phyloP scores from a whole-genome alignment of 2,113 vertebrate genomes.

The Eulemur rufifrons region DNA sequence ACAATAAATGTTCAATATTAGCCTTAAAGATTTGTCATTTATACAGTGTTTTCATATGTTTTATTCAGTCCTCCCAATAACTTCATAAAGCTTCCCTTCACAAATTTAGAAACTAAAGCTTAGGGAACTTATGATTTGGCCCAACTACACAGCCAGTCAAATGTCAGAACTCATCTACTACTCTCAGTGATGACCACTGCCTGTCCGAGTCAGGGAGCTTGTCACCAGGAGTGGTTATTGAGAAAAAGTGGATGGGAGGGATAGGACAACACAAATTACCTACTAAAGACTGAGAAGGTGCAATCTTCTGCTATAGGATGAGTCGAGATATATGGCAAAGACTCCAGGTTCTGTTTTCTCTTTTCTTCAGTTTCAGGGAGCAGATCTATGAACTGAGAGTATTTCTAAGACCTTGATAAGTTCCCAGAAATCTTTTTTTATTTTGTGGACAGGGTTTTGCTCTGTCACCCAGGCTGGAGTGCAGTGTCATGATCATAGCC shows the following conservation, averaged over 20 bases:
- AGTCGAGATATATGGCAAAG: not conserved
- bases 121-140: not conserved
- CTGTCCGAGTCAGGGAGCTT: not conserved
- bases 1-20: not conserved
- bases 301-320: not conserved
- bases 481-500: no score
- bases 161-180: not conserved
- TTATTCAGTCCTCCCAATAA: not conserved
- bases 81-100: not conserved
- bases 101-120: not conserved
- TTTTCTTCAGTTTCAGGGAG: not conserved
- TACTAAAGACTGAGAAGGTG: not conserved
- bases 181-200: no score
- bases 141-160: not conserved
- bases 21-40: not conserved
- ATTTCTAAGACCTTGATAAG: conserved; percentile 29
- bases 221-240: not conserved
- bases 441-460: no score
- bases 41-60: not conserved
- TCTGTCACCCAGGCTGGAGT: no score
- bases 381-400: not conserved
- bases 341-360: not conserved
- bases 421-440: not conserved
- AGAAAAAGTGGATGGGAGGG: not conserved
- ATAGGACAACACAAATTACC: not conserved